Evolutionary conservation across 1,140 invertebrate species (phyloP).

Genomic region (Chironomus striatipennis): DNA sequence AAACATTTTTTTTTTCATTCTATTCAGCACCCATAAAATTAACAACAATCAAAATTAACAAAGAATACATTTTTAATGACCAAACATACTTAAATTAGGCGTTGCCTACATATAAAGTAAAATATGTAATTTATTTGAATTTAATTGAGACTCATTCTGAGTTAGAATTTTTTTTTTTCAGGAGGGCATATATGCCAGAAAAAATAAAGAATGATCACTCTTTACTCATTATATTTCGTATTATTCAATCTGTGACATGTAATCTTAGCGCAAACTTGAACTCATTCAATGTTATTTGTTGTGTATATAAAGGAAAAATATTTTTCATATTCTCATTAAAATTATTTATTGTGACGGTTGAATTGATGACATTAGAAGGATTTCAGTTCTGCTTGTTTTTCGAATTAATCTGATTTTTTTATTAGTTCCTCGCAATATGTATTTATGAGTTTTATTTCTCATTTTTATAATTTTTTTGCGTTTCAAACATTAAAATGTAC

Average conservation of each 20-base stretch:
- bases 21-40: too few relatives aligned
- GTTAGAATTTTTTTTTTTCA: not conserved
- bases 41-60: too few relatives aligned
- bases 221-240: not conserved
- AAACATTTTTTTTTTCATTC: too few relatives aligned
- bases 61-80: not conserved
- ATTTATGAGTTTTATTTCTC: not conserved
- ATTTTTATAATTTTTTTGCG: not conserved
- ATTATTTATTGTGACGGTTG: constrained; percentile 1
- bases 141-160: not conserved
- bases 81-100: not conserved
- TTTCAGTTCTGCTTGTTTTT: not conserved
- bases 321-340: not conserved
- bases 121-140: not conserved
- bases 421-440: not conserved
- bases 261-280: not conserved
- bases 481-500: not conserved
- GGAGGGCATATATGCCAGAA: too few relatives aligned
- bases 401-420: not conserved
- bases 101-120: not conserved
- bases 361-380: constrained; percentile 8
- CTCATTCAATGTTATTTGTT: not conserved
- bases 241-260: not conserved
- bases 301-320: not conserved
- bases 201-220: not conserved